Percentiles rank a stretch among this genome's conserved stretches.
Conservation (phyloP, 1,140 invertebrate species). For the Calephelis virginiensis region DNA sequence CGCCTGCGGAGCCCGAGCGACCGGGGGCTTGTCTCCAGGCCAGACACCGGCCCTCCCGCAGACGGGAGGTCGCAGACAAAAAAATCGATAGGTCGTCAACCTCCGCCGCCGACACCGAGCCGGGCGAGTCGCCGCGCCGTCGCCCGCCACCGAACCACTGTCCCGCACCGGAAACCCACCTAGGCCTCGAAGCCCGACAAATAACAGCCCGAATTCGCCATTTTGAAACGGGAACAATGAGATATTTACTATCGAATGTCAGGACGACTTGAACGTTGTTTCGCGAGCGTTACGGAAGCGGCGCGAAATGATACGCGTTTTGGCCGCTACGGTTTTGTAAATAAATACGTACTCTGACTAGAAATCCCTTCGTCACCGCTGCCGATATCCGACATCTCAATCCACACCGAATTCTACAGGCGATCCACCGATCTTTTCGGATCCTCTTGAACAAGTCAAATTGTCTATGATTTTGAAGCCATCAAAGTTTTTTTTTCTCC, state of each 20-base stretch:
- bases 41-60: slow-evolving; percentile 61
- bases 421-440: slow-evolving; percentile 72
- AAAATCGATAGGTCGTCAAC: slow-evolving; percentile 76
- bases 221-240: slow-evolving; percentile 79
- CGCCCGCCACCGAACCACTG: slow-evolving; percentile 45
- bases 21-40: slow-evolving; percentile 40
- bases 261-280: slow-evolving; percentile 43
- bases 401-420: slow-evolving; percentile 78
- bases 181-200: slow-evolving; percentile 50
- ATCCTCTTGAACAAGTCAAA: slow-evolving; percentile 66
- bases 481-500: slow-evolving; percentile 46
- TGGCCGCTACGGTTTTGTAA: slow-evolving; percentile 50
- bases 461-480: slow-evolving; percentile 68
- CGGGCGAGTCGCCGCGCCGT: slow-evolving; percentile 54
- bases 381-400: slow-evolving; percentile 85
- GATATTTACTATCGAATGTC: slow-evolving; percentile 75
- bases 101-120: slow-evolving; percentile 55
- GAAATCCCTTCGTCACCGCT: slow-evolving; percentile 85
- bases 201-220: slow-evolving; percentile 72
- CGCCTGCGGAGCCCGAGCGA: slow-evolving; percentile 34
- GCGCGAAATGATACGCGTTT: slow-evolving; percentile 43
- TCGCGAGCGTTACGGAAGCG: slow-evolving; percentile 46
- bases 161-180: slow-evolving; percentile 49
- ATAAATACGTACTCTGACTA: slow-evolving; percentile 84
- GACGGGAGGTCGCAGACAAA: slow-evolving; percentile 78